phyloP scores from a whole-genome alignment of 2,888 invertebrate species.

The Uloborus plumipes region DNA sequence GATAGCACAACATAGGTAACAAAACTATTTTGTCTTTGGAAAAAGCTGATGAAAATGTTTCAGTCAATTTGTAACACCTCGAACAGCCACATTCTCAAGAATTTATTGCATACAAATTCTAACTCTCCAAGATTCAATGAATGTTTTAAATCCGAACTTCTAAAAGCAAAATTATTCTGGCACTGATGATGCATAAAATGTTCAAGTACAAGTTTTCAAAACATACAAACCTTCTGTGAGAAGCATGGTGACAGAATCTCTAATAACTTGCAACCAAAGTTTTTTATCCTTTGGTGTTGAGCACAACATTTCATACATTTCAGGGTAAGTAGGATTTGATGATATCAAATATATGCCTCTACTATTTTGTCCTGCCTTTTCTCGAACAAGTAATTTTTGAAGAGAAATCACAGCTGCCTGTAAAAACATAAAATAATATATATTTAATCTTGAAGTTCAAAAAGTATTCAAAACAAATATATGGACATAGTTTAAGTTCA shows the following conservation, averaged over 20 bases:
- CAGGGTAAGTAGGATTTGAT: constrained; percentile 89
- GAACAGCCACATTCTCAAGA: no score
- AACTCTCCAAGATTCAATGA: no score
- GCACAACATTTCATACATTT: constrained; percentile 94
- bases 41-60: no score
- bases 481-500: not conserved
- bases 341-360: constrained; percentile 93
- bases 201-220: no score
- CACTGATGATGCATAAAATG: no score
- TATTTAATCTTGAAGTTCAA: no score
- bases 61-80: no score
- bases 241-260: constrained; percentile 82
- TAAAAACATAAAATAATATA: not conserved
- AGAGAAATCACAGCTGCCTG: constrained; percentile 93
- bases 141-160: no score
- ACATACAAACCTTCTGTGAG: constrained; percentile 77
- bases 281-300: constrained; percentile 91
- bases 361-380: constrained; percentile 88
- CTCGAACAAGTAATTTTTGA: constrained; percentile 90
- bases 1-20: no score
- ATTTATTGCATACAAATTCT: no score
- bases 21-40: no score
- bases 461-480: not conserved
- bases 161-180: no score
- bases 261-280: constrained; percentile 88